Evolutionary conservation across 1,140 invertebrate species (phyloP), one percentile per base, ranked within the genome.

Genomic region (Melipona quadrifasciata): DNA sequence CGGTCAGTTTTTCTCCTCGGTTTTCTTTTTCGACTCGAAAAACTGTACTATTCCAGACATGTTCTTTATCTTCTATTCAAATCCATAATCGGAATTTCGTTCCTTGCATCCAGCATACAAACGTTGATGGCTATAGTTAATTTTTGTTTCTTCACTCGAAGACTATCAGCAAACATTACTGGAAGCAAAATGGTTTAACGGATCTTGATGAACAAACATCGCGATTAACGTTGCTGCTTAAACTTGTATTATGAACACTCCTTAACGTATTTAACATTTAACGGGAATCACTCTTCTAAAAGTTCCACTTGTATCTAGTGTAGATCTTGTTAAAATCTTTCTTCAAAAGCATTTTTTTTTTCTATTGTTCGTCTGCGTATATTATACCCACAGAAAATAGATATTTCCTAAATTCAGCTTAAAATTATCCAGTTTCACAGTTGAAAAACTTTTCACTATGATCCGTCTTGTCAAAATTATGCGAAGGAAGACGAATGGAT

Each of bases 401-500:
- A 71, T 58, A 58, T 24, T 53, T 67, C 55, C 55, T 65, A 5
- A 47, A 75, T 76, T 39, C 10, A 17, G n/a, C 57, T 76, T 47
- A 57, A 47, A 76, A 58, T n/a, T 65, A 57, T 27, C 16, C 14
- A 31, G 64, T 21, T 55, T 76, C 19, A 58, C 31, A 57, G 67
- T 72, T 47, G 24, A 80, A 68, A 10, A 39, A 80, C 72, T 80
- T 31, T 21, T 80, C 74, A 77, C 64, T 79, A 73, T 81, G 83
- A 86, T 78, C 53, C 57, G 64, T 78, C 51, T 74, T 76, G 77
- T 64, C 57, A 55, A 80, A 83, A 39, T 68, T 80, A 74, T 58
- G 34, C 17, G 57, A 74, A 87, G 87, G 87, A 89, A 89, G 89
- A 86, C 83, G 80, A 85, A 31, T 87, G 83, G 77, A 88, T 89